Evolutionary conservation across 2,113 vertebrate species (phyloP).

Genomic region (Ptyas mucosa): DNA sequence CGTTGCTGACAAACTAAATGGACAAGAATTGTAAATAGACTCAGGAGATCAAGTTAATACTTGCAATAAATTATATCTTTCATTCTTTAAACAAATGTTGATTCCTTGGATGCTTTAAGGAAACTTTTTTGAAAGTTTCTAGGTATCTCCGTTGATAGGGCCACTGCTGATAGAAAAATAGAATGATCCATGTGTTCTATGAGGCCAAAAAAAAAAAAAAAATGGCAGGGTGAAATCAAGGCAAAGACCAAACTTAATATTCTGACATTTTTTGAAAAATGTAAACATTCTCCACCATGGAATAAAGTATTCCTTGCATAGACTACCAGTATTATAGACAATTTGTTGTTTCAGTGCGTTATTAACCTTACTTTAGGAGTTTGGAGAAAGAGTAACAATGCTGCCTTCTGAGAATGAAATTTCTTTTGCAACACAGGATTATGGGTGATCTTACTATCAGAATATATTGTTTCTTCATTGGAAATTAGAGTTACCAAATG

Average conservation of each 20-base stretch:
- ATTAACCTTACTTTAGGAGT: neutral
- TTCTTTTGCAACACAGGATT: neutral
- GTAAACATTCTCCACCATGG: neutral
- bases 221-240: neutral
- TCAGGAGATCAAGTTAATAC: neutral
- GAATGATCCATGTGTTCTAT: neutral
- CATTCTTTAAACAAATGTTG: neutral
- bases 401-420: slow-evolving; percentile 47
- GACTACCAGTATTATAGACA: neutral
- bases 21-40: neutral
- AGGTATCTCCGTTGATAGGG: neutral
- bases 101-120: neutral
- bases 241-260: neutral
- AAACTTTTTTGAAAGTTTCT: neutral
- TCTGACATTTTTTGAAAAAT: neutral
- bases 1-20: neutral
- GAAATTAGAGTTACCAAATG: neutral
- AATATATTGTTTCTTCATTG: neutral
- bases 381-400: slow-evolving; percentile 2
- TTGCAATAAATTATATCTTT: slow-evolving; percentile 12
- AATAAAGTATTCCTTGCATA: neutral
- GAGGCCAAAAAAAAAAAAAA: fast-evolving
- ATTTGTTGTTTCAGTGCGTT: neutral
- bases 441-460: neutral
- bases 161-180: neutral